Evolutionary conservation across 53 echinoderm and acorn worm genomes (phyloP), one percentile per base, ranked within the genome.

Genomic region (Paracentrotus lividus): DNA sequence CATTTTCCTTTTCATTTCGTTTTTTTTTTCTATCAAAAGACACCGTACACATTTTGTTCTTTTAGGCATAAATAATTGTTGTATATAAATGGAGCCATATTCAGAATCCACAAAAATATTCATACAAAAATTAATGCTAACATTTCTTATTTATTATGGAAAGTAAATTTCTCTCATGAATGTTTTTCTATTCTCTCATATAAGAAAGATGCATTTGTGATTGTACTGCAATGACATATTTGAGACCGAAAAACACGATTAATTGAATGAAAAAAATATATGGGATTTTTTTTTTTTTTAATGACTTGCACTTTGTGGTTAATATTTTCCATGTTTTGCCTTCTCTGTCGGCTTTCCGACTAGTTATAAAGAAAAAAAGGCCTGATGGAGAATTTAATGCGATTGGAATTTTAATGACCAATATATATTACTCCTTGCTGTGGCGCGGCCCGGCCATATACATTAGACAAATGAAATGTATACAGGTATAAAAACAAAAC

Each of bases 401-500:
- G 47, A 45, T 81, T 81, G 27, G 81, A 45, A 81, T 81, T 24
- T 81, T 81, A 81, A 45, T 47, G 47, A 47, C 47, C 47, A 47
- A n/a, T 24, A 47, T 47, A 20, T 26, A 47, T 81, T 81, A n/a
- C 81, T 81, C 26, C 26, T 49, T 45, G 4, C 6, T 27, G 27
- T 81, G 44, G 44, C n/a, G 7, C 81, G n/a, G 44, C n/a, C n/a
- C 81, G n/a, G 26, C 1, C 3, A 1, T 47, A 45, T 47, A 47
- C 44, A 81, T 81, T 81, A 8, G 81, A 81, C 47, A 47, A 81
- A 81, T 81, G 81, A 8, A 81, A n/a, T n/a, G 81, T 47, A 42
- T 81, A 24, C 14, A 47, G 44, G 16, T 81, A 81, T 45, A 26
- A 81, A 45, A 81, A 81, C 3, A 81, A 81, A n/a, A 45, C 26